phyloP scores from a whole-genome alignment of 2,797 vertebrate genomes.

The Halcyon badia region DNA sequence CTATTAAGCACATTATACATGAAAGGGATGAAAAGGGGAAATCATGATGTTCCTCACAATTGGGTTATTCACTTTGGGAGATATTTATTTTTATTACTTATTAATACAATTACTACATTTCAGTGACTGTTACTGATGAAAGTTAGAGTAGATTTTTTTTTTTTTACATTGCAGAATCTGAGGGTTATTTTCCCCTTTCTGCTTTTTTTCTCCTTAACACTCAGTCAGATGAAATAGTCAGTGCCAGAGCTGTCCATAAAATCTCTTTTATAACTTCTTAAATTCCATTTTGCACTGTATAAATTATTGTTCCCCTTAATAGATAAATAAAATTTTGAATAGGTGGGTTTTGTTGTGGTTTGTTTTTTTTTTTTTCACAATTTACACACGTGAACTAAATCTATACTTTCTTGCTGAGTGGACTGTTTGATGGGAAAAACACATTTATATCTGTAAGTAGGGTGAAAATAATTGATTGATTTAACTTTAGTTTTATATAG shows the following conservation, averaged over 20 bases:
- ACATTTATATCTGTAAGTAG: background rate
- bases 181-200: rapidly evolving
- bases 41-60: background rate
- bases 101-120: background rate
- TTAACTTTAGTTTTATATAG: background rate
- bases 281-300: background rate
- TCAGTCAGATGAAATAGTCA: background rate
- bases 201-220: background rate
- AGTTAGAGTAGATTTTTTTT: background rate
- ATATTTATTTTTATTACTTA: slow-evolving; percentile 6
- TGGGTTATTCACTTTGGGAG: background rate
- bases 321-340: background rate
- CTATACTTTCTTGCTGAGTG: background rate
- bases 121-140: background rate
- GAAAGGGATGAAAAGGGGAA: background rate
- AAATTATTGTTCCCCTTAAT: background rate
- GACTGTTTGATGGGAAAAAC: background rate
- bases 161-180: background rate
- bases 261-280: background rate
- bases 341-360: background rate
- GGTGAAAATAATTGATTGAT: background rate
- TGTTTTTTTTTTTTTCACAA: background rate
- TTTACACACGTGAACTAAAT: background rate
- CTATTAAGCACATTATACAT: background rate
- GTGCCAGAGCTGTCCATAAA: background rate